Evolutionary conservation across 2,888 invertebrate species (phyloP).

Genomic region (Brachylomia viminalis): DNA sequence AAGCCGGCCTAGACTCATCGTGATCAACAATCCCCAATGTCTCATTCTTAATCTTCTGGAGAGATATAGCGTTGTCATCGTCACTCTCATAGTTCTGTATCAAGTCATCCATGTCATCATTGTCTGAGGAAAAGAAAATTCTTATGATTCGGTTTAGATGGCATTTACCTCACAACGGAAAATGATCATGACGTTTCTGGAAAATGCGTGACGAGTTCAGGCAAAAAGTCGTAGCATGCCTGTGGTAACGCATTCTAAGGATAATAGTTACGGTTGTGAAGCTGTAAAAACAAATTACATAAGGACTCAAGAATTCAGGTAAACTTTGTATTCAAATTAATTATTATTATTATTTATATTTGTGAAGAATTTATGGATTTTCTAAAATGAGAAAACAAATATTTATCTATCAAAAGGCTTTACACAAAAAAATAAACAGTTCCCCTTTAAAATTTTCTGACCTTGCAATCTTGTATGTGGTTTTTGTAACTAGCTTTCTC

Average conservation of each 20-base stretch:
- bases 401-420: not conserved
- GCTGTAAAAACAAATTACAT: not conserved
- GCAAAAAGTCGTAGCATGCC: not conserved
- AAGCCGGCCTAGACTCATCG: slow-evolving; percentile 78
- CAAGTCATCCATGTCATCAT: slow-evolving; percentile 82
- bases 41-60: slow-evolving; percentile 94
- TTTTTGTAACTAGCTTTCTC: not conserved
- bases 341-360: too few species aligned
- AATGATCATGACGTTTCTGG: slow-evolving; percentile 34
- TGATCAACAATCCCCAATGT: slow-evolving; percentile 68
- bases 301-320: not conserved
- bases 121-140: slow-evolving; percentile 71
- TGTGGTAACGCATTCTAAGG: not conserved
- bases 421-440: not conserved
- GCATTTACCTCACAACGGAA: slow-evolving; percentile 16
- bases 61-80: slow-evolving; percentile 93
- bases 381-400: not conserved
- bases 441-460: not conserved
- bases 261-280: slow-evolving; percentile 9
- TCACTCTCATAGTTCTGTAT: slow-evolving; percentile 91
- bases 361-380: not conserved
- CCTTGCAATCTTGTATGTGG: not conserved
- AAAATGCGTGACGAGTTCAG: slow-evolving; percentile 6
- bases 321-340: not conserved
- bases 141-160: slow-evolving; percentile 13